Conservation (phyloP, 2,113 vertebrate species). For the Tupaia chinensis region DNA sequence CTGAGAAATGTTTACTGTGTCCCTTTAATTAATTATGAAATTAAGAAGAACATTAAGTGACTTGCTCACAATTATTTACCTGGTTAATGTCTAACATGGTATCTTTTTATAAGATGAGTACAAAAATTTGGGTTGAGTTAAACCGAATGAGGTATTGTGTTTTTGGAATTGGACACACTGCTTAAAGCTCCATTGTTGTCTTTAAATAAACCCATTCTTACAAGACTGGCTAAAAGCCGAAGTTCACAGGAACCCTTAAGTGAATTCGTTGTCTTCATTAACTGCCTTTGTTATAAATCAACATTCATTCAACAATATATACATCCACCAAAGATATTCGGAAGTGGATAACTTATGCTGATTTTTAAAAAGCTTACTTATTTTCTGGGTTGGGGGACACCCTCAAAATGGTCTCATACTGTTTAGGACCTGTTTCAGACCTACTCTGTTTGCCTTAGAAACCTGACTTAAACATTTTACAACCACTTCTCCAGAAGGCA, state of each 20-base stretch:
- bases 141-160: constrained; percentile 7
- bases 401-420: not conserved
- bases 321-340: not conserved
- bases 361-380: not conserved
- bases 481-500: not conserved
- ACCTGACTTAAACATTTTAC: not conserved
- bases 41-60: not conserved
- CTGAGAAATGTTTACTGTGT: not conserved
- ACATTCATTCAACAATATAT: not conserved
- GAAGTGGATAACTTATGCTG: not conserved
- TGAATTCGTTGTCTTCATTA: constrained; percentile 32
- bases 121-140: not conserved
- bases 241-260: not conserved
- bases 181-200: not conserved
- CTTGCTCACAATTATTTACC: not conserved
- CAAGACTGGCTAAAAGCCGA: not conserved
- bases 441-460: not conserved
- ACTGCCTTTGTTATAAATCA: constrained; percentile 29
- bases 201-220: constrained; percentile 42
- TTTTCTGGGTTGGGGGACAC: too few relatives aligned
- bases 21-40: not conserved
- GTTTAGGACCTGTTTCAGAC: not conserved
- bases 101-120: not conserved
- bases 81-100: not conserved
- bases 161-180: not conserved